Base-by-base conservation (phyloP, 2,888 invertebrate species). In the Tipula unca region DNA sequence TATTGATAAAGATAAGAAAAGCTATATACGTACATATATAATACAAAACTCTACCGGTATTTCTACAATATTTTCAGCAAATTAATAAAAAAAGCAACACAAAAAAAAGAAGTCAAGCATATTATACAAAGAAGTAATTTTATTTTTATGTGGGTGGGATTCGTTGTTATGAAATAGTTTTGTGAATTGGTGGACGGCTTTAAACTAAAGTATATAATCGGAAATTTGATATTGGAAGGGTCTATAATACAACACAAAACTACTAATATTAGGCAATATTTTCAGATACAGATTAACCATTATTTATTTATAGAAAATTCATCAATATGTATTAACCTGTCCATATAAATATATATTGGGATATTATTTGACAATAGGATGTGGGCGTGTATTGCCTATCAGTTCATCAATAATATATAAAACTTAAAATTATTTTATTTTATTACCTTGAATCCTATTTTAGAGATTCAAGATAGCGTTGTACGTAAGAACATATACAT, bases 261-360 rank as follows among this genome's bases (percentile, higher is more conserved):
- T 0, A 0, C 4, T 32, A 32, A 69, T 25, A 69, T 69, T 69
- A 69, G 69, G 69, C 69, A 69, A 69, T 25, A 69, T 25, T 69
- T 69, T 25, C 69, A 69, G 25, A 25, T 69, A 69, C 69, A 25
- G 69, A 69, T 69, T 69, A 69, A 69, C 69, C 69, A 69, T 69
- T 69, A 20, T 69, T 69, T 69, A 69, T 69, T 69, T 69, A 69
- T 69, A 69, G 69, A 25, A 69, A 69, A 69, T 69, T 69, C 69
- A 69, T 69, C 69, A 69, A 69, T 69, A 69, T 69, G 69, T 69
- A 69, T 69, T 69, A 69, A 69, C 69, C 69, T 69, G 69, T 69
- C 69, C 69, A 69, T 69, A 69, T 25, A 69, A 69, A 69, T 69
- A 69, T 25, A 69, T 25, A 69, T 69, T 69, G 20, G 25, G 25